Conservation (phyloP, 2,113 vertebrate species). For the Axis porcinus region DNA sequence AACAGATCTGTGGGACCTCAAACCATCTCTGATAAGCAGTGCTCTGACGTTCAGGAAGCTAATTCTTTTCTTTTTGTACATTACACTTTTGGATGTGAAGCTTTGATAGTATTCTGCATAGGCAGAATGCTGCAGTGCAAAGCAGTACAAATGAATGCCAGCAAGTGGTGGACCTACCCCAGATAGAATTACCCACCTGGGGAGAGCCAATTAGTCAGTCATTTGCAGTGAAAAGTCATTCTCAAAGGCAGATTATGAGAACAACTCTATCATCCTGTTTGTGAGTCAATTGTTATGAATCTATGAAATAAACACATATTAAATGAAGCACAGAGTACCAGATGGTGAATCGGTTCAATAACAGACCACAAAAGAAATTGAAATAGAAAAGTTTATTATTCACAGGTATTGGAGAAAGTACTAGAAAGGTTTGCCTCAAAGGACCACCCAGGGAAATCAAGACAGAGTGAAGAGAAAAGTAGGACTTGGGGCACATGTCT, state of each 20-base stretch:
- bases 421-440: neutral
- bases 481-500: neutral
- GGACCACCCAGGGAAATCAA: neutral
- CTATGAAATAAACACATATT: neutral
- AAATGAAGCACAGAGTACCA: neutral
- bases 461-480: neutral
- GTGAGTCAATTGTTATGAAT: neutral
- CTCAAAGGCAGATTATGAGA: neutral
- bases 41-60: neutral
- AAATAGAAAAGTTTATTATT: neutral
- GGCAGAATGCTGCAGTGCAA: neutral
- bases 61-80: neutral
- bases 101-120: neutral
- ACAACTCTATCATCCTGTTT: neutral
- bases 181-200: neutral
- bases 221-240: neutral
- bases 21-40: neutral
- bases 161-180: neutral
- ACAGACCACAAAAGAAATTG: neutral
- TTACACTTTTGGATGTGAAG: neutral
- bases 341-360: neutral
- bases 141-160: neutral
- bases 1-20: neutral
- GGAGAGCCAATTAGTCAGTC: neutral
- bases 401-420: neutral